Evolutionary conservation across 2,797 vertebrate species (phyloP).

Genomic region (Peromyscus aztecus): DNA sequence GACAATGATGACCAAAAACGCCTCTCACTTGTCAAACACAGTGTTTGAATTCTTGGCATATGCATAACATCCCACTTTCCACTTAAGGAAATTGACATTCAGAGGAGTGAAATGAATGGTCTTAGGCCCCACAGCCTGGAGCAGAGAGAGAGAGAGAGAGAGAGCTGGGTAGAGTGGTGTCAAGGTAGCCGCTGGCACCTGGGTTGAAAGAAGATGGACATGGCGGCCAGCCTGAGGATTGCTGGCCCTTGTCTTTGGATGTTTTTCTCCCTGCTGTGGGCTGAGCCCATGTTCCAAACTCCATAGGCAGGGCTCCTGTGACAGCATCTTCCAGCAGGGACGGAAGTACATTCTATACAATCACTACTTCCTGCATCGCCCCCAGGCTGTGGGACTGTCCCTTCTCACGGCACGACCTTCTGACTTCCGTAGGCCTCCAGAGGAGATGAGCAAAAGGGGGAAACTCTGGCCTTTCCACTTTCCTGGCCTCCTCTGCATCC

Average conservation of each 20-base stretch:
- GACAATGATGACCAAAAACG: not conserved
- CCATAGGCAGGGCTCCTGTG: not conserved
- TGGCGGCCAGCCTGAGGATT: not conserved
- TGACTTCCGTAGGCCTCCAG: not conserved
- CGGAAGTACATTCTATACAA: not conserved
- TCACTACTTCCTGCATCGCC: not conserved
- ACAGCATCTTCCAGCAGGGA: constrained; percentile 70
- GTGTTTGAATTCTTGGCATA: not conserved
- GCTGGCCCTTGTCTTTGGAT: not conserved
- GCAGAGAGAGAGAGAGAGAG: not conserved
- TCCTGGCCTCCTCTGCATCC: not conserved
- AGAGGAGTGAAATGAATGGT: not conserved
- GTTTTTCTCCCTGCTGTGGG: constrained; percentile 69
- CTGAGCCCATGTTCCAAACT: not conserved
- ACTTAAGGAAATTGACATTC: not conserved
- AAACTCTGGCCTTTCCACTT: not conserved
- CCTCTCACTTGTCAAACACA: not conserved
- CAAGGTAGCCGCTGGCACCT: not conserved
- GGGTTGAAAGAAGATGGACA: not conserved
- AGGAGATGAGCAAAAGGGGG: not conserved
- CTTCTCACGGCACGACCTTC: not conserved
- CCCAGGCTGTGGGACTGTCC: not conserved
- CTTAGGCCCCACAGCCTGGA: not conserved
- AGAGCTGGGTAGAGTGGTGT: not conserved
- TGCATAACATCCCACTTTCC: not conserved